phyloP scores from a whole-genome alignment of 2,888 invertebrate genomes.

The Camptogramma bilineatum region DNA sequence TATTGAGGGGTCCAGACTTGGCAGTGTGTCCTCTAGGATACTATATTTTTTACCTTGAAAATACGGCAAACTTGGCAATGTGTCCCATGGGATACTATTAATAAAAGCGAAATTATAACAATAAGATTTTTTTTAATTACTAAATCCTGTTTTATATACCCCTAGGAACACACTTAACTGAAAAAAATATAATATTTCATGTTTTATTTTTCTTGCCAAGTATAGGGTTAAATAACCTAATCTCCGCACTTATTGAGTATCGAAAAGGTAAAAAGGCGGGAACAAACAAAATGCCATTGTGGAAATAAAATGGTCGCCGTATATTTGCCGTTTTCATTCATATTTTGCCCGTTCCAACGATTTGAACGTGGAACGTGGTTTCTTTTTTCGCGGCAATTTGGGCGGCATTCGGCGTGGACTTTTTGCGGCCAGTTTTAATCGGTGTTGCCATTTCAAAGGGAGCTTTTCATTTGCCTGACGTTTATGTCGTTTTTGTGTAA shows the following conservation, averaged over 20 bases:
- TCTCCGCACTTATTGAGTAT: constrained; percentile 52
- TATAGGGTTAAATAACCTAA: constrained; percentile 61
- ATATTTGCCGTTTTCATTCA: constrained; percentile 69
- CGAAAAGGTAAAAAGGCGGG: constrained; percentile 48
- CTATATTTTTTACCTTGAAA: too few species aligned
- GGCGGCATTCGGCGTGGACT: constrained; percentile 65
- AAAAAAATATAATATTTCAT: too few species aligned
- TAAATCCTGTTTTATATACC: too few species aligned
- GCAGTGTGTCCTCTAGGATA: too few species aligned
- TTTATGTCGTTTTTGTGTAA: constrained; percentile 51
- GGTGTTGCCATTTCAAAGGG: constrained; percentile 74
- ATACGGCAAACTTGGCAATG: too few species aligned
- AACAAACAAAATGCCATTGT: constrained; percentile 66
- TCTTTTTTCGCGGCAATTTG: constrained; percentile 76
- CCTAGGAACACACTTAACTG: too few species aligned
- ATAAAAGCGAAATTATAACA: too few species aligned
- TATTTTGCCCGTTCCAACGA: constrained; percentile 70
- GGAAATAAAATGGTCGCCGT: constrained; percentile 62
- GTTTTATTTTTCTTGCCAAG: too few species aligned
- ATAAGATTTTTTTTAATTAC: too few species aligned
- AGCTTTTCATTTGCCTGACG: constrained; percentile 62
- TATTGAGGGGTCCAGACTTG: too few species aligned
- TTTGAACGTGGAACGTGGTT: constrained; percentile 56
- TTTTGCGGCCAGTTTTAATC: constrained; percentile 80
- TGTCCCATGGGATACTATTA: too few species aligned